phyloP scores from a whole-genome alignment of 2,797 vertebrate species.

The Echiichthys vipera region DNA sequence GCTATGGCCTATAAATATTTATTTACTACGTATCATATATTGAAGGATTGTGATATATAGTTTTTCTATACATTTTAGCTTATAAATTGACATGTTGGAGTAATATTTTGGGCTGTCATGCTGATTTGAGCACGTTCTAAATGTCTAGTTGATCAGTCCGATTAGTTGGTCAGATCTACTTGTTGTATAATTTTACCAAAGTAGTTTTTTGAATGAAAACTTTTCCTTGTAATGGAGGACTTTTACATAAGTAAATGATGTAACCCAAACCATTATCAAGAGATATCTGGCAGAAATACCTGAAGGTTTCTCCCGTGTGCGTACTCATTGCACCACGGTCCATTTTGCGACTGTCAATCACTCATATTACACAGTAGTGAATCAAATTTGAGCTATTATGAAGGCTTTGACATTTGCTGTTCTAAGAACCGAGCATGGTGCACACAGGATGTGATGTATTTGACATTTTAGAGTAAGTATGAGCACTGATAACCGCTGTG shows the following conservation, averaged over 20 bases:
- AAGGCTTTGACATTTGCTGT: constrained; percentile 15
- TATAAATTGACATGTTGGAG: too few relatives aligned
- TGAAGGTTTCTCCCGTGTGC: too few relatives aligned
- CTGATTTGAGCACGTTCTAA: too few relatives aligned
- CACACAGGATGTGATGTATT: constrained; percentile 15
- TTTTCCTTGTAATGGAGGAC: not conserved
- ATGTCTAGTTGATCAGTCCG: too few relatives aligned
- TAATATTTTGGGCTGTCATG: too few relatives aligned
- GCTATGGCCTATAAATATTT: too few relatives aligned
- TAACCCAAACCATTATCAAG: too few relatives aligned
- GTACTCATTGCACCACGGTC: not conserved
- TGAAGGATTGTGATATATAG: too few relatives aligned
- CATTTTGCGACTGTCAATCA: constrained; percentile 1
- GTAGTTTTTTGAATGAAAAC: not conserved
- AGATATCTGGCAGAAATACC: too few relatives aligned
- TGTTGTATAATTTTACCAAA: not conserved
- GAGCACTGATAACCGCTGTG: not conserved
- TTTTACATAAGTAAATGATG: not conserved
- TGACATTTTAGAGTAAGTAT: constrained; percentile 6
- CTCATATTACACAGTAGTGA: not conserved
- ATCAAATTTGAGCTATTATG: not conserved
- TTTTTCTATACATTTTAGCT: too few relatives aligned
- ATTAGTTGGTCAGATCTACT: too few relatives aligned
- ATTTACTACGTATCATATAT: too few relatives aligned
- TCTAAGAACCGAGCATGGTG: not conserved